phyloP scores from a whole-genome alignment of 1,140 invertebrate species.

The Nebria ingens region DNA sequence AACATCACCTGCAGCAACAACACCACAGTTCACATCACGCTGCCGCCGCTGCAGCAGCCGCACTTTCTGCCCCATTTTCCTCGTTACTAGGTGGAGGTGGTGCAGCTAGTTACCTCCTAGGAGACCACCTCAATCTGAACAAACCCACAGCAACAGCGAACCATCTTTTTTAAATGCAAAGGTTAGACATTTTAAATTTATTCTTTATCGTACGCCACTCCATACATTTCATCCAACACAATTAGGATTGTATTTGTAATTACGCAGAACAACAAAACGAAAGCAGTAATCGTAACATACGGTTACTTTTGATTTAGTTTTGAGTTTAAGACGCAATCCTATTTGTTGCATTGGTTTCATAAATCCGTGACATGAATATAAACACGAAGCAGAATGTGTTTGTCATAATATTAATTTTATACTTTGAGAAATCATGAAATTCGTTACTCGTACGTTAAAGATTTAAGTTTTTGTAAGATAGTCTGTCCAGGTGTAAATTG shows the following conservation, averaged over 20 bases:
- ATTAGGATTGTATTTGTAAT: too few relatives aligned
- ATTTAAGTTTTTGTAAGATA: neutral
- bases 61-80: conserved; percentile 35
- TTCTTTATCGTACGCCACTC: too few relatives aligned
- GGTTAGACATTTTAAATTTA: too few relatives aligned
- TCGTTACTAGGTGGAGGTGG: conserved; percentile 29
- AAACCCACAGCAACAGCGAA: conserved; percentile 31
- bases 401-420: neutral
- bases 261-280: too few relatives aligned
- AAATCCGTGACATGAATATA: too few relatives aligned
- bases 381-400: too few relatives aligned
- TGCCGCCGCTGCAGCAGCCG: conserved; percentile 29
- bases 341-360: too few relatives aligned
- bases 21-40: conserved; percentile 29
- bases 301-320: too few relatives aligned
- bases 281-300: too few relatives aligned
- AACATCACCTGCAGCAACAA: conserved; percentile 28
- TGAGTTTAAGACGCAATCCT: too few relatives aligned
- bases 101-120: conserved; percentile 29
- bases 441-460: neutral
- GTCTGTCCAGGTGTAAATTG: neutral
- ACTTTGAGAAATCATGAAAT: neutral
- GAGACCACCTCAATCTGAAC: conserved; percentile 25
- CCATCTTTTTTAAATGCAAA: conserved; percentile 32
- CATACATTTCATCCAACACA: too few relatives aligned